Evolutionary conservation across 2,113 vertebrate species (phyloP).

Genomic region (Dicaeum eximium): DNA sequence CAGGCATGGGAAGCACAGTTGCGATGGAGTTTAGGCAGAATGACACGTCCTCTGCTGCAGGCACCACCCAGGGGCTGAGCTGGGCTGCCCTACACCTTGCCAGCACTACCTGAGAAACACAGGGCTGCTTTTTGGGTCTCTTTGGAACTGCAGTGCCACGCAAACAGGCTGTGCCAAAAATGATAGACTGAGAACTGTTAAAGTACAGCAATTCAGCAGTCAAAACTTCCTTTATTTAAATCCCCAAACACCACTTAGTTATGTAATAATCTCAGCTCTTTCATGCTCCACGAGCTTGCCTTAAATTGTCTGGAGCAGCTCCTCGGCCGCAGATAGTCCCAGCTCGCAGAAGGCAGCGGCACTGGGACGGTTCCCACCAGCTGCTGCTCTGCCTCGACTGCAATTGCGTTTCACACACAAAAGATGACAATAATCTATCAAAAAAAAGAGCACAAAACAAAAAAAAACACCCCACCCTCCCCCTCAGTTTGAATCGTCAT

Average conservation of each 20-base stretch:
- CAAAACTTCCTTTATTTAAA: constrained; percentile 70
- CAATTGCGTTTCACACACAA: constrained; percentile 1
- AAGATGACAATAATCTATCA: not conserved
- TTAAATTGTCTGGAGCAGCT: constrained; percentile 42
- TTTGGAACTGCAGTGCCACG: not conserved
- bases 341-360: not conserved
- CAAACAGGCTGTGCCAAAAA: constrained; percentile 59
- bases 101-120: not conserved
- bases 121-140: not conserved
- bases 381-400: not conserved
- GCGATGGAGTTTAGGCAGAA: not conserved
- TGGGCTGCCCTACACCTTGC: not conserved
- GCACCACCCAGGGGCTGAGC: not conserved
- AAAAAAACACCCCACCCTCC: not conserved
- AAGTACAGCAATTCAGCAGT: constrained; percentile 56
- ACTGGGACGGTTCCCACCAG: not conserved
- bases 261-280: constrained; percentile 42
- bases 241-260: constrained; percentile 58
- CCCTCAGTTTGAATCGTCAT: not conserved
- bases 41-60: not conserved
- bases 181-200: constrained; percentile 59
- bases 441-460: not conserved
- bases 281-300: not conserved
- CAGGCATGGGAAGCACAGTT: not conserved
- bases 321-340: not conserved